phyloP scores from a whole-genome alignment of 2,888 invertebrate genomes.

The Epicampocera succincta region DNA sequence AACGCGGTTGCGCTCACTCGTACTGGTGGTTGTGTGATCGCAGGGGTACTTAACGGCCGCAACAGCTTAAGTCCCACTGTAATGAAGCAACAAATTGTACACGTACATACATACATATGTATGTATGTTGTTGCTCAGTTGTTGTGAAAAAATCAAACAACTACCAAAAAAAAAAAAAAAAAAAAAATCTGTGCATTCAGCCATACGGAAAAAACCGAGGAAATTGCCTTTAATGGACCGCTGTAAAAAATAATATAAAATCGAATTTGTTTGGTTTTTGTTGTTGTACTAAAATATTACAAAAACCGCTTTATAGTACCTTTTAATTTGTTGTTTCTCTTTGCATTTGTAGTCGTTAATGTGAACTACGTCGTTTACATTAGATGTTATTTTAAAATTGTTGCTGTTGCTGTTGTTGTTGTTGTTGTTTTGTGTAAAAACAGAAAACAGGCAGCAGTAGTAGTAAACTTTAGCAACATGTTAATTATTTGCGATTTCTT shows the following conservation, averaged over 20 bases:
- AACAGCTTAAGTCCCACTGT: conserved; percentile 30
- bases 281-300: conserved; percentile 15
- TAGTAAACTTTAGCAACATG: conserved; percentile 63
- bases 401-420: no score
- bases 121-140: no score
- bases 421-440: conserved; percentile 15
- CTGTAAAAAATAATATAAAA: conserved; percentile 44
- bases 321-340: conserved; percentile 18
- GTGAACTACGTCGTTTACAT: conserved; percentile 25
- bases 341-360: conserved; percentile 26
- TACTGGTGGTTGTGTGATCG: conserved; percentile 8
- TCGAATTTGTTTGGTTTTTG: neutral
- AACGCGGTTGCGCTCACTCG: neutral
- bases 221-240: conserved; percentile 69
- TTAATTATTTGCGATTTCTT: conserved; percentile 69
- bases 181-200: conserved; percentile 50
- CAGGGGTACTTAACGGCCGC: neutral
- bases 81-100: conserved; percentile 4
- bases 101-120: no score
- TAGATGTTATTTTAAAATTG: conserved; percentile 1
- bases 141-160: conserved; percentile 11
- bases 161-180: no score
- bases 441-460: conserved; percentile 25
- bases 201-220: conserved; percentile 59
- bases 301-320: conserved; percentile 24